Percentiles rank a stretch among this genome's conserved stretches.
Evolutionary conservation across 2,888 invertebrate species (phyloP).

Genomic region (Leucophenga montana): DNA sequence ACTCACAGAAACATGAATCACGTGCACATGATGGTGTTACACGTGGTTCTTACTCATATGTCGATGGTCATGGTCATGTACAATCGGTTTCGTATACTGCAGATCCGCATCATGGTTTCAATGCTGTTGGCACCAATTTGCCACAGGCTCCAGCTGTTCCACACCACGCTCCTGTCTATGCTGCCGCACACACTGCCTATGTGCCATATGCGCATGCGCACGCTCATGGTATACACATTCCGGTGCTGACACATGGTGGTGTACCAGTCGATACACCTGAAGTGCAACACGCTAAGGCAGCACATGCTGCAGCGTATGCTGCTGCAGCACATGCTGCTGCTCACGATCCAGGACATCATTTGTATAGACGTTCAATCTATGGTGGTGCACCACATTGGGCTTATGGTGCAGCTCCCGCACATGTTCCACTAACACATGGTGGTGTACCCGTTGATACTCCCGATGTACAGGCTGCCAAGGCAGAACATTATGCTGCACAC

Average conservation of each 20-base stretch:
- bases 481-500: constrained; percentile 72
- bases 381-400: constrained; percentile 61
- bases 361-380: constrained; percentile 73
- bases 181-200: constrained; percentile 65
- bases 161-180: constrained; percentile 59
- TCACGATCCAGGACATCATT: constrained; percentile 60
- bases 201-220: constrained; percentile 63
- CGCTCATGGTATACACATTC: constrained; percentile 57
- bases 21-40: constrained; percentile 78
- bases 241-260: constrained; percentile 69
- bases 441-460: constrained; percentile 75
- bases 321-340: constrained; percentile 69
- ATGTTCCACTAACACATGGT: constrained; percentile 71
- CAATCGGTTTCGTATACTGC: constrained; percentile 80
- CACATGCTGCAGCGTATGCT: constrained; percentile 75
- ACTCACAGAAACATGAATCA: constrained; percentile 79
- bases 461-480: constrained; percentile 74
- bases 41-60: constrained; percentile 80
- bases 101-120: constrained; percentile 79
- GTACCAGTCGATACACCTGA: constrained; percentile 73
- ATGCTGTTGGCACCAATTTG: constrained; percentile 79
- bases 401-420: constrained; percentile 62
- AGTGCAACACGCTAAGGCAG: constrained; percentile 75
- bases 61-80: constrained; percentile 79
- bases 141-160: constrained; percentile 75